phyloP scores from a whole-genome alignment of 2,888 invertebrate species.

The Bugula neritina region DNA sequence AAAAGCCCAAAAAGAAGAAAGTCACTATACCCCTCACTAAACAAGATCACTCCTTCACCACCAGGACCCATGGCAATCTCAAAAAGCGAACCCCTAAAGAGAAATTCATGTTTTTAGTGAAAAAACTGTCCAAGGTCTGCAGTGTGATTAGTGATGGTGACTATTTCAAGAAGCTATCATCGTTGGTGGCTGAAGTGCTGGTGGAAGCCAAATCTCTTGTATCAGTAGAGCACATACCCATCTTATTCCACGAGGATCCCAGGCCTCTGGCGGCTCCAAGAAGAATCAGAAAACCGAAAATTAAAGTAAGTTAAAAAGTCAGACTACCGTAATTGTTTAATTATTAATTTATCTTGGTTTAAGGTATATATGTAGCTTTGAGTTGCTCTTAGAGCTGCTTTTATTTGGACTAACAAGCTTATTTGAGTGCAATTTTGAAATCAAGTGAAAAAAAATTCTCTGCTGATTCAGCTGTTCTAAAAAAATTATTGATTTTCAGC shows the following conservation, averaged over 20 bases:
- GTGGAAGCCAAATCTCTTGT: neutral
- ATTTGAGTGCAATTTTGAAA: no score
- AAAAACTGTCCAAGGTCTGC: neutral
- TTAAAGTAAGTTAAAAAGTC: neutral
- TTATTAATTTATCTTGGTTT: no score
- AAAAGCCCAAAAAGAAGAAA: neutral
- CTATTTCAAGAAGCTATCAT: neutral
- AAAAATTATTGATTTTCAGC: no score
- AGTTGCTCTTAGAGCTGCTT: no score
- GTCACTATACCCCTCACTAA: no score
- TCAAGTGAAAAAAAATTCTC: no score
- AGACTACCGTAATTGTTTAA: no score
- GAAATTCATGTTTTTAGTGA: neutral
- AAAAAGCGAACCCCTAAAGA: neutral
- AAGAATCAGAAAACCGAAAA: neutral
- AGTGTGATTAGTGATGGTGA: neutral
- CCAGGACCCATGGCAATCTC: no score
- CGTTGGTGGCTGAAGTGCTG: neutral
- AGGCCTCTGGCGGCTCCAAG: neutral
- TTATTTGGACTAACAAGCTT: no score
- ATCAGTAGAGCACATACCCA: neutral
- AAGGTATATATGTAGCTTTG: no score
- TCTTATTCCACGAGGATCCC: constrained; percentile 6
- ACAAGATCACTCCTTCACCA: neutral
- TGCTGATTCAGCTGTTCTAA: no score